Conservation (phyloP, 2,797 vertebrate genomes). For the Pygocentrus nattereri region DNA sequence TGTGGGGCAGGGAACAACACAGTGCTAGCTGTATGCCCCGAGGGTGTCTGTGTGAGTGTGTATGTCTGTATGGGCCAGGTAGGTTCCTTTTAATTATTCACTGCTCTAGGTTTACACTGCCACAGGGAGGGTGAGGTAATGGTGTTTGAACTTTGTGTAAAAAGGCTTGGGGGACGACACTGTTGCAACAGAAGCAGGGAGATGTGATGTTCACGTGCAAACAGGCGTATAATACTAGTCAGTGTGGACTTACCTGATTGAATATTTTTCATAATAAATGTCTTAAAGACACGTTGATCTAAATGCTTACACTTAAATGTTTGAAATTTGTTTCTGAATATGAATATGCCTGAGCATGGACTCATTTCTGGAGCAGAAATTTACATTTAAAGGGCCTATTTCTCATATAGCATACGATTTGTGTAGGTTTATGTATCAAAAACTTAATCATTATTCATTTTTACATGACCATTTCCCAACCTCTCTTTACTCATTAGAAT, state of each 20-base stretch:
- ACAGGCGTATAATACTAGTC: background rate
- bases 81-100: constrained; percentile 58
- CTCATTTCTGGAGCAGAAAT: too few relatives aligned
- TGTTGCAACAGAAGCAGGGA: constrained; percentile 25
- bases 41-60: constrained; percentile 35
- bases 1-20: constrained; percentile 51
- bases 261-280: background rate
- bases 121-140: constrained; percentile 63
- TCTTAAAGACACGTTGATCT: too few relatives aligned
- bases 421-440: too few relatives aligned
- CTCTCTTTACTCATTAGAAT: too few relatives aligned
- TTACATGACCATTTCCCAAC: too few relatives aligned
- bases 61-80: constrained; percentile 33
- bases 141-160: constrained; percentile 51
- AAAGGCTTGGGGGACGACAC: constrained; percentile 30
- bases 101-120: constrained; percentile 60
- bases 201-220: constrained; percentile 31
- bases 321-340: too few relatives aligned
- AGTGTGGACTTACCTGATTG: background rate
- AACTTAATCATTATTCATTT: too few relatives aligned
- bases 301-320: too few relatives aligned
- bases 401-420: too few relatives aligned
- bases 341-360: too few relatives aligned
- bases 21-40: constrained; percentile 54
- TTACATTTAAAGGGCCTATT: too few relatives aligned